Evolutionary conservation across 2,888 invertebrate genomes (phyloP).

Genomic region (Dasypogon diadema): DNA sequence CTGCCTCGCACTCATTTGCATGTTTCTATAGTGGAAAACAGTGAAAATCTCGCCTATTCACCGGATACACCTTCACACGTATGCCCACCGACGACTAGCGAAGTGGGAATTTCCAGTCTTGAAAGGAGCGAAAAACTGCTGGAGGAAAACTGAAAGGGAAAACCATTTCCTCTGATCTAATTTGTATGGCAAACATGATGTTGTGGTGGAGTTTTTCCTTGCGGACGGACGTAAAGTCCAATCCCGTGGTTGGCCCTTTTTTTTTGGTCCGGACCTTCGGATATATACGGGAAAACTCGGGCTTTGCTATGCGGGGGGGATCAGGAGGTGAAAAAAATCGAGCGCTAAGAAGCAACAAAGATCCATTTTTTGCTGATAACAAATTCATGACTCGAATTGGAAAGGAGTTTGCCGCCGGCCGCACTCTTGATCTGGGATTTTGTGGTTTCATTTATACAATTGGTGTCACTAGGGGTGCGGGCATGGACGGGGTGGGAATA

Average conservation of each 20-base stretch:
- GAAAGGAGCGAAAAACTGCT: not conserved
- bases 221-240: slow-evolving; percentile 13
- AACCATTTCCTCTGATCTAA: slow-evolving; percentile 29
- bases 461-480: not conserved
- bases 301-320: not conserved
- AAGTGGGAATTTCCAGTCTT: slow-evolving; percentile 26
- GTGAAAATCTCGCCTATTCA: not conserved
- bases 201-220: not conserved
- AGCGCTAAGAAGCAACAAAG: not conserved
- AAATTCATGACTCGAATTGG: slow-evolving; percentile 37
- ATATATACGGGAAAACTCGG: not conserved
- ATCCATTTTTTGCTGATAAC: slow-evolving; percentile 31
- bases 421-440: not conserved
- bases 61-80: not conserved
- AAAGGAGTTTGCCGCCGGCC: not conserved
- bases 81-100: slow-evolving; percentile 1
- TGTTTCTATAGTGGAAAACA: too few species aligned
- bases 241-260: not conserved
- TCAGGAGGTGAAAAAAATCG: not conserved
- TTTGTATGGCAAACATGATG: slow-evolving; percentile 38
- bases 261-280: not conserved
- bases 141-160: slow-evolving; percentile 33
- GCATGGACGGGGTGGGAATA: too few species aligned
- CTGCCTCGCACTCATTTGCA: not conserved
- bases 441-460: slow-evolving; percentile 22